Percentiles rank a stretch among this genome's conserved stretches.
Evolutionary conservation across 2,888 invertebrate genomes (phyloP).

Genomic region (Allygus modestus): DNA sequence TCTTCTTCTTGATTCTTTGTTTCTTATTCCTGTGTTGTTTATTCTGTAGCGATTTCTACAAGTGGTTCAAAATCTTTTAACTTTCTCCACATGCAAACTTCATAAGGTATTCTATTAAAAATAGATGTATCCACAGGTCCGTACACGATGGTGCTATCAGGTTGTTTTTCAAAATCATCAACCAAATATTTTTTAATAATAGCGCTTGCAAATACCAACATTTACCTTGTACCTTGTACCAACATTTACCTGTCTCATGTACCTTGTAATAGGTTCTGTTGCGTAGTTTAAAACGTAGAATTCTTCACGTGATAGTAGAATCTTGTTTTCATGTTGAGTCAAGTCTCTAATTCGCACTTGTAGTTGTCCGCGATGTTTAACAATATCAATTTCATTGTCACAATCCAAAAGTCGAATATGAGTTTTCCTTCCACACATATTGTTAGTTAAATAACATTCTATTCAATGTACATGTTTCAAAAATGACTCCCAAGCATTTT

Average conservation of each 20-base stretch:
- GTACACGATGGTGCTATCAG: background rate
- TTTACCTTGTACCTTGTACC: background rate
- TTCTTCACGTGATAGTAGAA: background rate
- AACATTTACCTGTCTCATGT: constrained; percentile 21
- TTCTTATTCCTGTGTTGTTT: background rate
- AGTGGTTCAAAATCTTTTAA: background rate
- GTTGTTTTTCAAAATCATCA: background rate
- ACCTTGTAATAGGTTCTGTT: background rate
- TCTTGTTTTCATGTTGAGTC: background rate
- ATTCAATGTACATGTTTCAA: too few relatives aligned
- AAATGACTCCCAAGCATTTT: too few relatives aligned
- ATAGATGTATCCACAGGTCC: background rate
- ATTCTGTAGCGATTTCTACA: background rate
- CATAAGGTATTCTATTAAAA: background rate
- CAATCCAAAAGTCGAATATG: background rate
- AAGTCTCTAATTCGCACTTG: background rate
- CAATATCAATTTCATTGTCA: constrained; percentile 19
- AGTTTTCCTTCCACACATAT: too few relatives aligned
- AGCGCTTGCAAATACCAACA: background rate
- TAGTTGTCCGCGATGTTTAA: background rate
- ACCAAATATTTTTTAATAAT: constrained; percentile 2
- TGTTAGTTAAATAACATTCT: too few relatives aligned
- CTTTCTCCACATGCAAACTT: background rate
- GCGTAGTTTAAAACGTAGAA: background rate
- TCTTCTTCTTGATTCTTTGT: background rate